A percentile compares a stretch with the other conserved stretches of the same genome.
These are phyloP conservation scores for Sebastes diploproa DNA, from an alignment of 2,797 vertebrate species.

Conservation along the genomic window DNA sequence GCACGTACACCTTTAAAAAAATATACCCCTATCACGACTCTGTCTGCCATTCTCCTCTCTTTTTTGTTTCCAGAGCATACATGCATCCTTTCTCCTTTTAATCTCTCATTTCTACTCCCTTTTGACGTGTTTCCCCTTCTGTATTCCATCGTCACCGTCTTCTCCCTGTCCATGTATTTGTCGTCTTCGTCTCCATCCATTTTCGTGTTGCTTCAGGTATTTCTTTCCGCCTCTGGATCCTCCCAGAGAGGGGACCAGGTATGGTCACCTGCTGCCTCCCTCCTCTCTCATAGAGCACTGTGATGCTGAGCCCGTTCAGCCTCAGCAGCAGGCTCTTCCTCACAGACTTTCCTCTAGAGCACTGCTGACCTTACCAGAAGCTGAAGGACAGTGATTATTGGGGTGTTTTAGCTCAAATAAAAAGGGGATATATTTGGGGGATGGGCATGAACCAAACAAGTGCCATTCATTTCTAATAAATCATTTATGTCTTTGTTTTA, in stretches of 20 bases:
- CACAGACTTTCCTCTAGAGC: conserved; percentile 69
- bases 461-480: conserved; percentile 38
- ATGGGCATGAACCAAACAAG: not conserved
- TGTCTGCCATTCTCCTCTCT: conserved; percentile 7
- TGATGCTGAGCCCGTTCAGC: conserved; percentile 85
- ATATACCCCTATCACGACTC: not conserved
- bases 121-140: conserved; percentile 72
- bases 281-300: conserved; percentile 90
- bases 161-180: conserved; percentile 69
- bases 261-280: conserved; percentile 92
- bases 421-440: not conserved
- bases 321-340: conserved; percentile 76
- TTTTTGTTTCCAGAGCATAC: conserved; percentile 16
- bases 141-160: conserved; percentile 82
- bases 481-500: not conserved
- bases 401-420: not conserved
- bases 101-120: conserved; percentile 75
- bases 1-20: not conserved
- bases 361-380: conserved; percentile 67
- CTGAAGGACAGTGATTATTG: conserved; percentile 62
- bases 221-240: conserved; percentile 94
- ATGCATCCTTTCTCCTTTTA: conserved; percentile 27
- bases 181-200: conserved; percentile 29
- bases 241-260: conserved; percentile 90
- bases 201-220: conserved; percentile 90